These are phyloP conservation scores for Epinotia demarniana DNA, from an alignment of 2,888 invertebrate genomes.

Conservation along the genomic window DNA sequence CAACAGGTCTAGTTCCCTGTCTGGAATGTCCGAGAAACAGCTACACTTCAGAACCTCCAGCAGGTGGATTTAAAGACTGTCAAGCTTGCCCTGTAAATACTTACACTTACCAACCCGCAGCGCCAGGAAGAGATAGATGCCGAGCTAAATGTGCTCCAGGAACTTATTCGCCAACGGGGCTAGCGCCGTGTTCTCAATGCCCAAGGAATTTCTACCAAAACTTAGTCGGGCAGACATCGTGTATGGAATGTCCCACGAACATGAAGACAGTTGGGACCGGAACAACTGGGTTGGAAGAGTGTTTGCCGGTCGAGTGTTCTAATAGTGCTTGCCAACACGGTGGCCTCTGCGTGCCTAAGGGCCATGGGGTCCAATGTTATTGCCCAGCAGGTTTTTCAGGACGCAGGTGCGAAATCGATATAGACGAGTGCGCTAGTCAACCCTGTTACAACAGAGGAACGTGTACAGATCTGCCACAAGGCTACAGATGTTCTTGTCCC, in stretches of 20 bases:
- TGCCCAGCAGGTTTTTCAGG: slow-evolving; percentile 98
- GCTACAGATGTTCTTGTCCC: slow-evolving; percentile 95
- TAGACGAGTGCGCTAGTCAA: slow-evolving; percentile 96
- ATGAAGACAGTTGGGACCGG: slow-evolving; percentile 94
- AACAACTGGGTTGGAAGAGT: slow-evolving; percentile 93
- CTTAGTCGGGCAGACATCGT: slow-evolving; percentile 91
- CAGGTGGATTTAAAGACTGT: slow-evolving; percentile 96
- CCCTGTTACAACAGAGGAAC: slow-evolving; percentile 97
- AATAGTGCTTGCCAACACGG: slow-evolving; percentile 96
- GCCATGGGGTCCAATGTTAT: slow-evolving; percentile 95
- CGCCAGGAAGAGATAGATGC: slow-evolving; percentile 92
- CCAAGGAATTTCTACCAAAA: slow-evolving; percentile 97
- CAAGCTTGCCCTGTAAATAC: slow-evolving; percentile 95
- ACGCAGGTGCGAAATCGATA: slow-evolving; percentile 96
- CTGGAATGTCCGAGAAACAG: slow-evolving; percentile 97
- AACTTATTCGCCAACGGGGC: slow-evolving; percentile 95
- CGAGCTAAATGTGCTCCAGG: slow-evolving; percentile 95
- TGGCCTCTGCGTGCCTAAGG: slow-evolving; percentile 94
- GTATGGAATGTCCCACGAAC: slow-evolving; percentile 95
- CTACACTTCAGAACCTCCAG: slow-evolving; percentile 94
- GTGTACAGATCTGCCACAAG: slow-evolving; percentile 96
- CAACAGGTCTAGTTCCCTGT: slow-evolving; percentile 96
- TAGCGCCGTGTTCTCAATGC: slow-evolving; percentile 97
- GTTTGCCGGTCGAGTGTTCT: slow-evolving; percentile 93
- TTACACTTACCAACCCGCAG: slow-evolving; percentile 96